Base-by-base conservation (phyloP, 1,140 invertebrate species). In the Colletes latitarsis region DNA sequence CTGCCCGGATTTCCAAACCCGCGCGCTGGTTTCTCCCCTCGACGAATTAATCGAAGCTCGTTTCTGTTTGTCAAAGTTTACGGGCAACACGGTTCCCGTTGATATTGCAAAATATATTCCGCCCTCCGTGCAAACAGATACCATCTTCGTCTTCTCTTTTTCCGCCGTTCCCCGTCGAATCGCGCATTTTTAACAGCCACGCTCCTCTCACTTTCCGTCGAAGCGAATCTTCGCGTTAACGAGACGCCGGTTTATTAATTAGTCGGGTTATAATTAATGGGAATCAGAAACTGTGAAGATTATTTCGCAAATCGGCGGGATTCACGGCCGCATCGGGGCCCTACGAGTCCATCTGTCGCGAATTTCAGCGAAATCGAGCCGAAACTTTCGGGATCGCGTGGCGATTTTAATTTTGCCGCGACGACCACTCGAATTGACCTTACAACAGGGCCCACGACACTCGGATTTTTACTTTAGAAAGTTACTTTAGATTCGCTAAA, bases 241-340 rank as follows among this genome's bases (percentile, higher is more conserved):
- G 15, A 68, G 52, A 55, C 39, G 63, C 66, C 43, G 21, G 57
- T 55, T 73, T 55, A 39, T 78, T 71, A 71, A 78, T 71, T 78
- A 78, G 57, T 1, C 69, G 49, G 4, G 0, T 68, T 52, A 43
- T 55, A 78, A 78, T 70, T 78, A 78, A 78, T 53, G 76, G 12
- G 57, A 70, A 41, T 60, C 53, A 77, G 67, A 77, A 41, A 67
- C 66, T 70, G 76, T 71, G 76, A 71, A 58, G 43, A 71, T 70
- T 21, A 62, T 68, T 62, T 46, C n/a, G 52, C 64, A 30, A 41
- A 49, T 8, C 60, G 63, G 6, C 62, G 57, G 30, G 60, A 41
- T 55, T 75, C 73, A 43, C 30, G 39, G 58, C 43, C 39, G 21
- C 49, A 17, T 30, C n/a, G 41, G 55, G 15, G 17, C 30, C 30